These are phyloP conservation scores for Cataglyphis livida DNA, from an alignment of 2,888 invertebrate genomes.

Conservation along the genomic window DNA sequence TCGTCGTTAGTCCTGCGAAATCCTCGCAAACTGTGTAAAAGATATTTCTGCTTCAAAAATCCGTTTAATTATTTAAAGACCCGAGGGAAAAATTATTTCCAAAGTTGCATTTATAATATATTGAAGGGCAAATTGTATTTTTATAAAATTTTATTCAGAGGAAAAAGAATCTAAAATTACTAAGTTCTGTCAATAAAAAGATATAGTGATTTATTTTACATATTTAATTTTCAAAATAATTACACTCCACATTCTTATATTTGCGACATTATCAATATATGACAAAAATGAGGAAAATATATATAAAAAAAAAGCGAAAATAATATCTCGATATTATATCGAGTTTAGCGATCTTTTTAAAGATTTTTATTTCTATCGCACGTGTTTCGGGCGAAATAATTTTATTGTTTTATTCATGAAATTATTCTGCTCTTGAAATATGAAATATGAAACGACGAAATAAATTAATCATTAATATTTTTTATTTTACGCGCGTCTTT, in stretches of 20 bases:
- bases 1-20: constrained; percentile 37
- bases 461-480: constrained; percentile 42
- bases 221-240: neutral
- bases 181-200: neutral
- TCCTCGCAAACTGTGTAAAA: constrained; percentile 17
- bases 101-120: neutral
- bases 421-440: constrained; percentile 18
- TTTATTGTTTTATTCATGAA: constrained; percentile 5
- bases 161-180: constrained; percentile 8
- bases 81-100: constrained; percentile 18
- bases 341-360: constrained; percentile 13
- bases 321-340: neutral
- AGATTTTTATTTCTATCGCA: constrained; percentile 11
- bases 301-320: neutral
- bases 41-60: neutral
- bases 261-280: too few species aligned
- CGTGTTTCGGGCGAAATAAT: constrained; percentile 21
- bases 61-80: constrained; percentile 18
- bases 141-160: constrained; percentile 2
- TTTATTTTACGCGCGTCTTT: constrained; percentile 10
- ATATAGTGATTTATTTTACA: constrained; percentile 7
- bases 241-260: neutral
- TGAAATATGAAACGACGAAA: constrained; percentile 17
- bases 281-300: too few species aligned
- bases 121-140: constrained; percentile 1